phyloP scores from a whole-genome alignment of 2,113 vertebrate species.

The Notarius lentiginosus region DNA sequence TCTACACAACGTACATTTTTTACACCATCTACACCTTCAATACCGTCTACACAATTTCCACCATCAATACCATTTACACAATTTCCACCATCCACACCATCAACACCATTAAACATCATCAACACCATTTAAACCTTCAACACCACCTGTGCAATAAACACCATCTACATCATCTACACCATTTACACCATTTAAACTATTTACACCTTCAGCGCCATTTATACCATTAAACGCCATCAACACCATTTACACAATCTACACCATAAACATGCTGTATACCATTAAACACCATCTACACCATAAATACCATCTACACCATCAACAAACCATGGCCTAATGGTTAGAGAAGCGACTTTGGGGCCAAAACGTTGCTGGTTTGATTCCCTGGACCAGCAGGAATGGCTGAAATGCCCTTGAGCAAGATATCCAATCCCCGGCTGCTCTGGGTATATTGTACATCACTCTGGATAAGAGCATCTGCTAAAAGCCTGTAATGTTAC shows the following conservation, averaged over 20 bases:
- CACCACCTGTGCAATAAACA: not conserved
- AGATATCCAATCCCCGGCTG: no score
- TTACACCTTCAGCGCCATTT: not conserved
- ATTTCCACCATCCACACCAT: not conserved
- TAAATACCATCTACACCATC: not conserved
- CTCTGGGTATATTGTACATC: no score
- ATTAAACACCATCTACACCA: not conserved
- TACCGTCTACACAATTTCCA: not conserved
- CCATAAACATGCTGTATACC: no score
- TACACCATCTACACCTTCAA: not conserved
- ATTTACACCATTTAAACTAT: not conserved
- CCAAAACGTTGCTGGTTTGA: no score
- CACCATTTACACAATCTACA: not conserved
- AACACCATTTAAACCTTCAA: not conserved
- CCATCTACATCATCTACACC: not conserved
- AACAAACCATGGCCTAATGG: no score
- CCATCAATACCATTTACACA: not conserved
- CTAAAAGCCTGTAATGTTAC: not conserved
- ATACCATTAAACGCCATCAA: not conserved
- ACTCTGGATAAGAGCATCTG: no score
- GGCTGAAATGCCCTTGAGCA: no score
- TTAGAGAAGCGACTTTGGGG: no score
- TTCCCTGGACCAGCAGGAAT: no score
- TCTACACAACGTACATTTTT: not conserved
- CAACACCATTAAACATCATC: not conserved